Evolutionary conservation across 2,113 vertebrate genomes (phyloP), one percentile per base, ranked within the genome.

Genomic region (Phalacrocorax carbo): DNA sequence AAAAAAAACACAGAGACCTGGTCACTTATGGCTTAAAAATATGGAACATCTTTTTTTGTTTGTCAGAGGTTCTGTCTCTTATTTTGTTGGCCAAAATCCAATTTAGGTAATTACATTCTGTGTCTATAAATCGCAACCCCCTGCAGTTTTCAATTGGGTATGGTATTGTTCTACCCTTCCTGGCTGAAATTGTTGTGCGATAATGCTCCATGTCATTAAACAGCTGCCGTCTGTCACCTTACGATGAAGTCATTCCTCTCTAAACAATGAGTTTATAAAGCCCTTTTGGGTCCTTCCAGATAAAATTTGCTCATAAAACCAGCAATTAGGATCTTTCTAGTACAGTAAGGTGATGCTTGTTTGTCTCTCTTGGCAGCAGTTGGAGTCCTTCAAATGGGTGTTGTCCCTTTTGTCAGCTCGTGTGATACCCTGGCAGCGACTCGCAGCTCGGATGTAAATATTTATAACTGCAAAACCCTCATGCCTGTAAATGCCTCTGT

Each of bases 161-260:
- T 9, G 13, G 93, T 80, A 94, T 93, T 96, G 94, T 95, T 94
- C 91, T 91, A 62, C 82, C 82, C 94, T 90, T 95, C 84, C 95
- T 96, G 94, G 89, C 93, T 96, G 85, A 80, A 86, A 86, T 32
- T 82, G 86, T 95, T 91, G 89, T 82, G 91, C 0, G n/a, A 91
- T 94, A 96, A 94, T 94, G 91, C 94, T 97, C 95, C 86, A n/a
- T 97, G 95, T 96, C 95, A 91, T 97, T 97, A 96, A 95, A 96
- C 96, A 95, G 93, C 94, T 95, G 94, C 91, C 44, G 91, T 95
- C 94, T 96, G 95, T 97, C 97, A 95, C 96, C 93, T 95, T 82
- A 86, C 3, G 7, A 97, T 95, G 95, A 96, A 97, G 95, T 86
- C 95, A 71, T 96, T 94, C 62, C 96, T 93, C 78, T 85, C 84